These are phyloP conservation scores for Channa striata DNA, from an alignment of 2,797 vertebrate genomes.

Conservation along the genomic window DNA sequence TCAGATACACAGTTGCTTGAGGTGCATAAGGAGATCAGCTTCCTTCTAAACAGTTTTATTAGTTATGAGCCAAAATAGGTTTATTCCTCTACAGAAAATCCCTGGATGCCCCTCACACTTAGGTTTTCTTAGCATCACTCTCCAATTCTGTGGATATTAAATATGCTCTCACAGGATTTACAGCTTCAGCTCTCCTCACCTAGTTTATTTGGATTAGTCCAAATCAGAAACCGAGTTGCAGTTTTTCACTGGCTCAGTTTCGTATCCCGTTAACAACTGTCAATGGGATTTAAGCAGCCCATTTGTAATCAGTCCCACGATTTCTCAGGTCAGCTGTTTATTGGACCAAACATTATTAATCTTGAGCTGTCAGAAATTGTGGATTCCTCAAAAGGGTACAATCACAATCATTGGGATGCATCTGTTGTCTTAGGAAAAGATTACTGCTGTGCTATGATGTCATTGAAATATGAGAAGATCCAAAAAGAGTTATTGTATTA, in stretches of 20 bases:
- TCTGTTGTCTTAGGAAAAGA: conserved; percentile 55
- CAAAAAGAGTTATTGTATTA: not conserved
- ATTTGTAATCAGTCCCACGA: conserved; percentile 69
- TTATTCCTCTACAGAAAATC: conserved; percentile 20
- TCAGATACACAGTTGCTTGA: conserved; percentile 38
- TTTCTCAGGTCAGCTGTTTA: conserved; percentile 66
- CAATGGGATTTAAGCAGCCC: conserved; percentile 58
- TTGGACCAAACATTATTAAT: conserved; percentile 71
- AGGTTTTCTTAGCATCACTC: conserved; percentile 24
- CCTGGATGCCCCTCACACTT: conserved; percentile 9
- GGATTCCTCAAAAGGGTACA: conserved; percentile 65
- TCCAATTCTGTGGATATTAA: conserved; percentile 42
- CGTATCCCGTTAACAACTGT: conserved; percentile 55
- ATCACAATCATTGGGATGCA: conserved; percentile 30
- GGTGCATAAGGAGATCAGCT: conserved; percentile 39
- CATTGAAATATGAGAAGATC: conserved; percentile 21
- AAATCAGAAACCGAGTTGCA: conserved; percentile 31
- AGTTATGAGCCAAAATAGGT: conserved; percentile 31
- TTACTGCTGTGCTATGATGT: conserved; percentile 39
- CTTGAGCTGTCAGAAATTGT: conserved; percentile 69
- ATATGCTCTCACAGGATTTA: conserved; percentile 38
- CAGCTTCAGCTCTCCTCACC: conserved; percentile 41
- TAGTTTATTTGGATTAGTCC: conserved; percentile 29
- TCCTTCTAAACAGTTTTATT: conserved; percentile 34
- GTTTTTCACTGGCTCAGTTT: conserved; percentile 35